Evolutionary conservation across 2,797 vertebrate genomes (phyloP), one percentile per base, ranked within the genome.

Genomic region (Phoxinus dragarum): DNA sequence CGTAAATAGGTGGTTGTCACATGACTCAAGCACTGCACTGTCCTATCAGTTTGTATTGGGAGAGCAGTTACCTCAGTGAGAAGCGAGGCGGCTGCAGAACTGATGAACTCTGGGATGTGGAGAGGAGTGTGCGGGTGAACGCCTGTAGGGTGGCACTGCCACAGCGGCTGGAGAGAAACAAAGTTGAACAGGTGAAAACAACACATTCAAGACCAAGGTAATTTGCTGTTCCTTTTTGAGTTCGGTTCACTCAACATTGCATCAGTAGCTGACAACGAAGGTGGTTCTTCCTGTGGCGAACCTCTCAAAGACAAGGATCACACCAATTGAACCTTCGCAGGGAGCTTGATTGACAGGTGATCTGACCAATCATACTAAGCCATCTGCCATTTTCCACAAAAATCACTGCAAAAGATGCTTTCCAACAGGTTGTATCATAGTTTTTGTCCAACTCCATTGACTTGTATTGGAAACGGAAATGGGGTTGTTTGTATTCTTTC

Each of bases 71-170:
- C 98, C 97, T 99, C 97, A 0, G 95, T 96, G 61, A 99, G 96
- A 88, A 99, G 93, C 0, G 97, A 98, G 0, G 95, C 93, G 0
- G 98, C 97, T 1, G 97, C 94, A 4, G 94, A 84, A 82, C 98
- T 98, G 89, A 99, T 96, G 89, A 96, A 94, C 87, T 98, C 94
- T 0, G 98, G 98, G 90, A 99, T 94, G 80, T 97, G 91, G 85
- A 99, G 93, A 90, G 96, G 96, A 31, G 97, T 99, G 92, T 99
- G 97, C 78, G 97, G 94, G 80, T 97, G 96, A 92, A 99, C 96
- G 86, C 98, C 97, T 77, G 97, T 96, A 9, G 97, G 97, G 86
- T 99, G 97, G 87, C 96, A 96, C 94, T 96, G 96, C 92, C 93
- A 96, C 83, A 99, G 94, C 0, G 98, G 95, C 98, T 99, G 94